A percentile compares a stretch with the other conserved stretches of the same genome.
Evolutionary conservation across 2,888 invertebrate species (phyloP).

Genomic region (Patella pellucida): DNA sequence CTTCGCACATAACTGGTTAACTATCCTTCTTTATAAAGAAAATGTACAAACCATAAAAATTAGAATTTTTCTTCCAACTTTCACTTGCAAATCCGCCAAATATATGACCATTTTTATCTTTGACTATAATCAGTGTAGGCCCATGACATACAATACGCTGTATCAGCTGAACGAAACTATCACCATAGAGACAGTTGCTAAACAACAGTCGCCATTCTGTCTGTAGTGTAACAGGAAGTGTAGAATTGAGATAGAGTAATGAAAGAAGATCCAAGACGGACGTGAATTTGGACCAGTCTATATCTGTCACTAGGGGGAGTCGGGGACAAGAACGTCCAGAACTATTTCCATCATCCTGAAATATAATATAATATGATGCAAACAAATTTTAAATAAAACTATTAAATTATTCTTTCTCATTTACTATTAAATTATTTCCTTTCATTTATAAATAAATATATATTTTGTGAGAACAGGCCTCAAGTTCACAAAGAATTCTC

Average conservation of each 20-base stretch:
- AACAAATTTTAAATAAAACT: neutral
- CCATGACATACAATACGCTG: slow-evolving; percentile 62
- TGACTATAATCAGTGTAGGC: slow-evolving; percentile 82
- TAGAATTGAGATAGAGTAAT: slow-evolving; percentile 77
- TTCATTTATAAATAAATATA: too few species aligned
- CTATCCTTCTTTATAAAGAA: too few species aligned
- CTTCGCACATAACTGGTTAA: too few species aligned
- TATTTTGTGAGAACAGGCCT: neutral
- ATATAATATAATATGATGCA: neutral
- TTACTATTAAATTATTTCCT: too few species aligned
- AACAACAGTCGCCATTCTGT: slow-evolving; percentile 89
- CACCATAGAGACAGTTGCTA: slow-evolving; percentile 78
- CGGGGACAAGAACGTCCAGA: slow-evolving; percentile 32
- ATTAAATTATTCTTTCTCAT: neutral
- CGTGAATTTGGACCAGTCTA: slow-evolving; percentile 51
- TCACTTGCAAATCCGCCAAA: slow-evolving; percentile 92
- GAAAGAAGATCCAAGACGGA: slow-evolving; percentile 60
- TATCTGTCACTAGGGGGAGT: slow-evolving; percentile 44
- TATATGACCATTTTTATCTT: slow-evolving; percentile 82
- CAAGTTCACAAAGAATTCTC: too few species aligned
- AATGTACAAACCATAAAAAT: slow-evolving; percentile 78
- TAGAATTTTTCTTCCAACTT: slow-evolving; percentile 83
- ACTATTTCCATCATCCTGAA: slow-evolving; percentile 38
- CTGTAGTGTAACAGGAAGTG: slow-evolving; percentile 82
- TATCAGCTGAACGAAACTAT: slow-evolving; percentile 79